Evolutionary conservation across 2,113 vertebrate species (phyloP), one percentile per base, ranked within the genome.

Genomic region (Colinus virginianus): DNA sequence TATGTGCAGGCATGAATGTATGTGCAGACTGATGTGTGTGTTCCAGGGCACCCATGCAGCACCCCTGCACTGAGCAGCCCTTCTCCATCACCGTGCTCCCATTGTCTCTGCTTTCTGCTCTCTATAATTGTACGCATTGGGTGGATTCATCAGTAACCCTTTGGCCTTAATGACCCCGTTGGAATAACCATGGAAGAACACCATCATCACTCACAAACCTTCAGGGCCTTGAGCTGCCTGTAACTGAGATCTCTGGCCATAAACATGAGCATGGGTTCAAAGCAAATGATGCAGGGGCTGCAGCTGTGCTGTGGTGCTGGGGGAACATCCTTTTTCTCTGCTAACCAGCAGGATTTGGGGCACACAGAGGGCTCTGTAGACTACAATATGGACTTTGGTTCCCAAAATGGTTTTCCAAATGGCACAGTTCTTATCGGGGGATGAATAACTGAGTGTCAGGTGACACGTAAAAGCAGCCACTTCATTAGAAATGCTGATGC

Each of bases 401-500:
- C 51, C n/a, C 16, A n/a, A 45, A 59, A 75, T 59, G 42, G 81
- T 49, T 61, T 28, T 8, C 45, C 43, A 26, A 38, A 42, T 8
- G 23, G 36, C 68, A 59, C 28, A 3, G 0, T 49, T 72, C 40
- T 28, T 48, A 36, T 4, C 32, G 1, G 32, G 32, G 36, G 69
- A 51, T 77, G 76, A n/a, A 45, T 64, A 22, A 38, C 53, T 3
- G 70, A 18, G 70, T 80, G 72, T 88, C 1, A 6, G 59, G 66
- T 72, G 70, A 18, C 63, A 56, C 6, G 63, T 11, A 23, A n/a
- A 40, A 80, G 78, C 64, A 56, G 72, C 77, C 12, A 4, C n/a
- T n/a, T 30, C 40, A 43, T 81, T 90, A 88, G 90, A 88, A 92
- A 95, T 84, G 88, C 80, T 86, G 42, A 81, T 43, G 40, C 38